Evolutionary conservation across 2,113 vertebrate species (phyloP), one percentile per base, ranked within the genome.

Genomic region (Albula goreensis): DNA sequence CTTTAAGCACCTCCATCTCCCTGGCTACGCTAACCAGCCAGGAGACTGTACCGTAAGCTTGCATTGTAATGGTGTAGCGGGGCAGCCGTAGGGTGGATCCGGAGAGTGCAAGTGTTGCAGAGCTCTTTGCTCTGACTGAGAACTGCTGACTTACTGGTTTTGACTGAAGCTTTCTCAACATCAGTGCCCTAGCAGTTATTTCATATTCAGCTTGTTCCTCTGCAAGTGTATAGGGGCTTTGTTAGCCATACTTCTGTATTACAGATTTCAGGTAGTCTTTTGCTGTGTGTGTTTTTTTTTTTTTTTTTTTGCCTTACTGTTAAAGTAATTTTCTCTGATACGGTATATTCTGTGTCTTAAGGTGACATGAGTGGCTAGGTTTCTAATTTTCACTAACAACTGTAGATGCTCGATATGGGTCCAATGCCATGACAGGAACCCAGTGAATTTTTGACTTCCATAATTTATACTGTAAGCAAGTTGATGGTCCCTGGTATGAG

Each of bases 81-180:
- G 89, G 88, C 90, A 90, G 90, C 86, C 88, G 56, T 78, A 87
- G 91, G 89, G 92, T 89, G 88, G 92, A 89, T 89, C 89, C 91
- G 85, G 84, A 85, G 86, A 79, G 91, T 85, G 85, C 89, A 79
- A 87, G 89, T 90, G 89, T 88, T 85, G 85, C 52, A 85, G 89
- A 87, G 85, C 85, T 89, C 90, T 90, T 87, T 85, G 86, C 79
- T 82, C 85, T 90, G 84, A 87, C 90, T 84, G 87, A 90, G 89
- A 89, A 91, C 86, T 94, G 93, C 92, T 90, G 92, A 93, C 94
- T 90, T 91, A 87, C 87, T 88, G 89, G 84, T 88, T 93, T 92
- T 88, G 84, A 83, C 85, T 90, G 81, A 81, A 91, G 89, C 89
- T 89, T 89, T 80, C 22, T 80, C 50, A 50, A 10, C 31, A 31